Percentiles rank a stretch among this genome's conserved stretches.
Conservation (phyloP, 2,797 vertebrate species). For the Fundulus diaphanus region DNA sequence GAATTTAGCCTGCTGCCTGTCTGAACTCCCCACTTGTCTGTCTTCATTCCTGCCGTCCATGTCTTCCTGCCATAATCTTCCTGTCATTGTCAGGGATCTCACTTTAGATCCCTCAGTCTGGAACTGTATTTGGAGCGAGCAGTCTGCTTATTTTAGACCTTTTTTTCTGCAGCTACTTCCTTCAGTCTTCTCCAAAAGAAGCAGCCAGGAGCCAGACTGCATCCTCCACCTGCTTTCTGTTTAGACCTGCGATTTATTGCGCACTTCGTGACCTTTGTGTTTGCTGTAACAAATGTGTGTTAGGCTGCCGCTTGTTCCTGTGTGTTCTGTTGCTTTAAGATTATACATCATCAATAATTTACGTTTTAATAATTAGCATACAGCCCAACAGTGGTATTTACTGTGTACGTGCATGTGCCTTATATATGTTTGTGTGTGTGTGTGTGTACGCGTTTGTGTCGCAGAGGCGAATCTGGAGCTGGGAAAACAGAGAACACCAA, state of each 20-base stretch:
- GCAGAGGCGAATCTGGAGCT: conserved; percentile 91
- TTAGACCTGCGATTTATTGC: conserved; percentile 50
- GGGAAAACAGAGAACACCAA: conserved; percentile 96
- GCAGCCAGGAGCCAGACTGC: conserved; percentile 43
- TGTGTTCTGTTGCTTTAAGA: conserved; percentile 52
- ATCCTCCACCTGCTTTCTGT: conserved; percentile 63
- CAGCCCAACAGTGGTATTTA: conserved; percentile 13
- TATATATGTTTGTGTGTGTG: not conserved
- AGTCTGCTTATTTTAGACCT: conserved; percentile 57
- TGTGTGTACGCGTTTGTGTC: conserved; percentile 46
- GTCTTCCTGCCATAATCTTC: conserved; percentile 65
- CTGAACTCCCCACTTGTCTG: conserved; percentile 10
- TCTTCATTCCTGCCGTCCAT: conserved; percentile 27
- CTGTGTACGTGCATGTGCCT: conserved; percentile 36
- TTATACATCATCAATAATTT: conserved; percentile 25
- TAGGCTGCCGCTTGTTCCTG: conserved; percentile 34
- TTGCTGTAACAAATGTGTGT: conserved; percentile 39
- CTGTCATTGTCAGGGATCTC: conserved; percentile 61
- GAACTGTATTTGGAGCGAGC: conserved; percentile 39
- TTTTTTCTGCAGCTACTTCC: conserved; percentile 60
- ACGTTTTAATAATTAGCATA: conserved; percentile 19
- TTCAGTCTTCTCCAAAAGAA: conserved; percentile 61
- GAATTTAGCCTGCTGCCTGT: conserved; percentile 14
- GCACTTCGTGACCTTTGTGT: conserved; percentile 34
- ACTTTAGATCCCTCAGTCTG: conserved; percentile 33